Evolutionary conservation across 1,140 invertebrate genomes (phyloP).

Genomic region (Drosophila pseudoobscura): DNA sequence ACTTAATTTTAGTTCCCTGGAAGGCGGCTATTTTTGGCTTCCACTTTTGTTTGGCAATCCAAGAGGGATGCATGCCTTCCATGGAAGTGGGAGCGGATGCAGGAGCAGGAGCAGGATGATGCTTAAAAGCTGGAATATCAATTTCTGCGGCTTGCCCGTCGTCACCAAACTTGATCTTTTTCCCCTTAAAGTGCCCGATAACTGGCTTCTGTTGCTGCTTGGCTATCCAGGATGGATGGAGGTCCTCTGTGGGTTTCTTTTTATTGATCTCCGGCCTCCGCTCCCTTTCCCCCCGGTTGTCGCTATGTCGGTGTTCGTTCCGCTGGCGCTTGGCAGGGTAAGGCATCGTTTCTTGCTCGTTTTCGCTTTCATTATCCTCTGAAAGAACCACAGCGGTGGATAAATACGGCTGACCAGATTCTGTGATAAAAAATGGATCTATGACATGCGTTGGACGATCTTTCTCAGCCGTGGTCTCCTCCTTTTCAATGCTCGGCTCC

Average conservation of each 20-base stretch:
- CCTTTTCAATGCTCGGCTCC: constrained; percentile 14
- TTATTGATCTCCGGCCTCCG: constrained; percentile 10
- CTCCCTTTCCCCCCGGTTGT: not conserved
- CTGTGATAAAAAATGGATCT: constrained; percentile 86
- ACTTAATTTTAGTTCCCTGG: constrained; percentile 82
- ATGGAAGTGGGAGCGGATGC: not conserved
- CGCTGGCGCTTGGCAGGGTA: not conserved
- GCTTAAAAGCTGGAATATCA: not conserved
- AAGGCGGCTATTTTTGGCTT: constrained; percentile 76
- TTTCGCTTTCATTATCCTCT: constrained; percentile 37
- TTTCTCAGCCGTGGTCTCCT: constrained; percentile 13
- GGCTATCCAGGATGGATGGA: constrained; percentile 86
- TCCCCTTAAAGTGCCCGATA: constrained; percentile 62
- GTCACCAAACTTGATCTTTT: constrained; percentile 79
- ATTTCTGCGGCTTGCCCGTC: constrained; percentile 30
- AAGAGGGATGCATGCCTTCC: constrained; percentile 85
- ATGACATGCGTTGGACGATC: constrained; percentile 71
- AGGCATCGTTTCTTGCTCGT: constrained; percentile 27
- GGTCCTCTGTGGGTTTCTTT: constrained; percentile 13
- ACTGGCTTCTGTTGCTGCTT: constrained; percentile 82
- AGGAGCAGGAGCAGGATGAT: not conserved
- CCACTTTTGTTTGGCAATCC: constrained; percentile 85
- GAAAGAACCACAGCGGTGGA: constrained; percentile 84
- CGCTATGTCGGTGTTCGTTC: constrained; percentile 7
- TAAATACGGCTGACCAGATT: constrained; percentile 85